Base-by-base conservation (phyloP, 2,888 invertebrate species). In the Minunthozetes semirufus region DNA sequence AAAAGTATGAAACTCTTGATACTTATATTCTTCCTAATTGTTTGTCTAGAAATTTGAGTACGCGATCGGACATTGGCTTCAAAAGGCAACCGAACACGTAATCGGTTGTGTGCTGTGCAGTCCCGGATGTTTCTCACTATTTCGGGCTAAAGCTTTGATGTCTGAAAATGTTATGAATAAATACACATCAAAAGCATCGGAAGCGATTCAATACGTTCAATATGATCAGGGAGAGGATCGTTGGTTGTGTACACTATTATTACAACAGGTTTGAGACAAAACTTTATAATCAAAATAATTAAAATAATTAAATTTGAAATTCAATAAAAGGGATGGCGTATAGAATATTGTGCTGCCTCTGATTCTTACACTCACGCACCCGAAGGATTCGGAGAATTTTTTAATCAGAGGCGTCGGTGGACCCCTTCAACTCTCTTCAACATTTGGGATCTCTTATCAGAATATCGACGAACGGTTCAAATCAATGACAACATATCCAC, bases 211-310 rank as follows among this genome's bases (percentile, higher is more conserved):
- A 78, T 86, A 82, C 78, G 85, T 86, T 1, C 86, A 86, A 80
- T 86, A 85, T 79, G 86, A 86, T 81, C 85, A 85, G 80, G 85
- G 96, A 63, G 98, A 99, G 86, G 98, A 99, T 87, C 90, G 98
- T 84, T 99, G 98, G 98, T 86, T 99, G 75, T 98, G 98, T 82
- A 99, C 98, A 0, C 85, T 99, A 59, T 85, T 99, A n/a, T 86
- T 99, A 13, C 98, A 99, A 85, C 87, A 97, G 84, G 98, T 98
- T 15, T 98, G 98, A 84, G n/a, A n/a, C n/a, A n/a, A n/a, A n/a
- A n/a, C n/a, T n/a, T n/a, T n/a, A n/a, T n/a, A n/a, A n/a, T n/a
- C n/a, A n/a, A n/a, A n/a, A n/a, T n/a, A n/a, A n/a, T n/a, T n/a
- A n/a, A n/a, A n/a, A n/a, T n/a, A n/a, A 89, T 27, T n/a, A 4